These are phyloP conservation scores for Nyctereutes procyonoides DNA, from an alignment of 2,113 vertebrate genomes.

Conservation along the genomic window DNA sequence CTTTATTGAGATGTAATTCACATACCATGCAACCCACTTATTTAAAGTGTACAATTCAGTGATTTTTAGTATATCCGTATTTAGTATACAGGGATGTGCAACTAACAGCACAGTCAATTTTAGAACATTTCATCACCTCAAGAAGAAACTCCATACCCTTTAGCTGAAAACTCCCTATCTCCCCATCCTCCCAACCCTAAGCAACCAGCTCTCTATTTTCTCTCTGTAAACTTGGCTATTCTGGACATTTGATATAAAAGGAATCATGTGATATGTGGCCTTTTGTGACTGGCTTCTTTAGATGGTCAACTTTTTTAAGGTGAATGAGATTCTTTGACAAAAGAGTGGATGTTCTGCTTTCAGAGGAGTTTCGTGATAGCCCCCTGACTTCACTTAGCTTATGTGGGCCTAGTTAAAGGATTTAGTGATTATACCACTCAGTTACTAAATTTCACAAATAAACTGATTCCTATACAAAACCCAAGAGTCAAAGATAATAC, in stretches of 20 bases:
- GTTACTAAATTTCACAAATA: neutral
- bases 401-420: neutral
- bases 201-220: neutral
- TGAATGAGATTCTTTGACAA: slow-evolving; percentile 3
- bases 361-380: neutral
- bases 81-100: neutral
- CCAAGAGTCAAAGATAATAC: neutral
- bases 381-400: neutral
- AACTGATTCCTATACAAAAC: neutral
- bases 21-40: neutral
- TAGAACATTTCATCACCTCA: neutral
- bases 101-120: neutral
- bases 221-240: neutral
- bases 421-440: neutral
- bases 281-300: neutral
- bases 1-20: neutral
- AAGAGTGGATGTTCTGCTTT: neutral
- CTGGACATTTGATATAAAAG: neutral
- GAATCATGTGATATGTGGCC: neutral
- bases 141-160: neutral
- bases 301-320: neutral
- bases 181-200: neutral
- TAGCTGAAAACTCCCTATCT: neutral
- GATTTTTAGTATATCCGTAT: neutral
- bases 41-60: neutral